A percentile compares a stretch with the other conserved stretches of the same genome.
These are phyloP conservation scores for Pyrocoelia pectoralis DNA, from an alignment of 2,888 invertebrate genomes.

Conservation along the genomic window DNA sequence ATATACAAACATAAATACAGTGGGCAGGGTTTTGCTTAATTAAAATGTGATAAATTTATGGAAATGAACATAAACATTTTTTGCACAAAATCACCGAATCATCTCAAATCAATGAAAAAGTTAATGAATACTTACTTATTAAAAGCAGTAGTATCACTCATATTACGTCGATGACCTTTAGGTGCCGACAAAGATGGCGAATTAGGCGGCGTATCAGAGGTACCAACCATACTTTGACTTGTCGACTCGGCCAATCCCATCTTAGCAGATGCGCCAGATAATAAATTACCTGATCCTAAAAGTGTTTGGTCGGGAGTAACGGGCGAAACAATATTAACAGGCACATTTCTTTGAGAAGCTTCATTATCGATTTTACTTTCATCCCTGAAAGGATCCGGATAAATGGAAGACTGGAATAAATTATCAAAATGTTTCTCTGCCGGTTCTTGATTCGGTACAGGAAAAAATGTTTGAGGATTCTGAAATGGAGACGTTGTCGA, in stretches of 20 bases:
- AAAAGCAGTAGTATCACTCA: slow-evolving; percentile 85
- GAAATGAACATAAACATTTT: too few species aligned
- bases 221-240: slow-evolving; percentile 50
- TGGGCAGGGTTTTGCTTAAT: too few species aligned
- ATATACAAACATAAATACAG: too few species aligned
- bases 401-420: slow-evolving; percentile 71
- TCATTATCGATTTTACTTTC: slow-evolving; percentile 61
- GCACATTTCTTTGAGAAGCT: slow-evolving; percentile 35
- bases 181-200: slow-evolving; percentile 56
- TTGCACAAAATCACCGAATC: too few species aligned
- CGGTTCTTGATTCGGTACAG: slow-evolving; percentile 29
- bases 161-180: slow-evolving; percentile 77
- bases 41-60: too few species aligned
- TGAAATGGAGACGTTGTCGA: slow-evolving; percentile 42
- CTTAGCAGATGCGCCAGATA: slow-evolving; percentile 39
- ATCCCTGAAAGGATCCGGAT: slow-evolving; percentile 77
- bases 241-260: slow-evolving; percentile 53
- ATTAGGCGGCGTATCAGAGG: slow-evolving; percentile 53
- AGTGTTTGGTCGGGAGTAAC: slow-evolving; percentile 48
- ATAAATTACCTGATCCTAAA: slow-evolving; percentile 44
- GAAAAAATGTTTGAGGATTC: slow-evolving; percentile 35
- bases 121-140: slow-evolving; percentile 72
- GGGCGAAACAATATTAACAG: slow-evolving; percentile 46
- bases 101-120: too few species aligned
- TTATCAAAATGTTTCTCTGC: slow-evolving; percentile 64